Percentiles rank a stretch among this genome's conserved stretches.
Evolutionary conservation across 2,113 vertebrate species (phyloP).

Genomic region (Colistium nudipinnis): DNA sequence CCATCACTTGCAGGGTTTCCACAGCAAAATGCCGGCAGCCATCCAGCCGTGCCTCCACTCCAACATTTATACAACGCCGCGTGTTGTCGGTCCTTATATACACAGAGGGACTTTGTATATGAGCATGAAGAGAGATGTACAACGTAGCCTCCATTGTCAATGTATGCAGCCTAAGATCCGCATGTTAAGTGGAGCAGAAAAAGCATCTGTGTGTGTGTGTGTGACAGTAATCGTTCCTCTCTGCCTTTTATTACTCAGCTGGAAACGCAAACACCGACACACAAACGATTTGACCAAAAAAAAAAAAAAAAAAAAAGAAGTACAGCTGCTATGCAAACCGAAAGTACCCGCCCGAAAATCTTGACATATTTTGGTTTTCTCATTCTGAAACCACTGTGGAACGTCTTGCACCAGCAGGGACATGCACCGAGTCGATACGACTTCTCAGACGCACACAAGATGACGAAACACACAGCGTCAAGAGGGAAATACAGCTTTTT

Average conservation of each 20-base stretch:
- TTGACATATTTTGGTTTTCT: slow-evolving; percentile 10
- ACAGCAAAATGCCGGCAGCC: slow-evolving; percentile 54
- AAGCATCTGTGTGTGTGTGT: slow-evolving; percentile 29
- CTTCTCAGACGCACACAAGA: background rate
- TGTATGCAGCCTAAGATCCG: slow-evolving; percentile 37
- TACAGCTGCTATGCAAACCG: background rate
- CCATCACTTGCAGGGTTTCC: slow-evolving; percentile 57
- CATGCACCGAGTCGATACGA: background rate
- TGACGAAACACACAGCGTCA: background rate
- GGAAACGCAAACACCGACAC: slow-evolving; percentile 12
- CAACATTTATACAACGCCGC: slow-evolving; percentile 46
- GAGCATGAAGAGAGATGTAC: slow-evolving; percentile 6
- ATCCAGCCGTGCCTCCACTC: slow-evolving; percentile 49
- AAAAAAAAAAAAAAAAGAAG: background rate
- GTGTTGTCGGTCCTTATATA: slow-evolving; percentile 7
- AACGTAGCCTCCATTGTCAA: slow-evolving; percentile 43
- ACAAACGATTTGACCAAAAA: slow-evolving; percentile 26
- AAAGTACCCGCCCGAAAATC: slow-evolving; percentile 2
- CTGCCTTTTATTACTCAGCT: slow-evolving; percentile 41
- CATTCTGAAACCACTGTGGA: background rate
- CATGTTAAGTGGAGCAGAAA: slow-evolving; percentile 57
- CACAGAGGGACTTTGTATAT: slow-evolving; percentile 1
- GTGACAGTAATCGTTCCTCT: slow-evolving; percentile 45
- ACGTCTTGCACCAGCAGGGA: too few species aligned
- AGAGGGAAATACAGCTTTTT: background rate